phyloP scores from a whole-genome alignment of 92 coral and sea anemone species.

The Paramuricea clavata region DNA sequence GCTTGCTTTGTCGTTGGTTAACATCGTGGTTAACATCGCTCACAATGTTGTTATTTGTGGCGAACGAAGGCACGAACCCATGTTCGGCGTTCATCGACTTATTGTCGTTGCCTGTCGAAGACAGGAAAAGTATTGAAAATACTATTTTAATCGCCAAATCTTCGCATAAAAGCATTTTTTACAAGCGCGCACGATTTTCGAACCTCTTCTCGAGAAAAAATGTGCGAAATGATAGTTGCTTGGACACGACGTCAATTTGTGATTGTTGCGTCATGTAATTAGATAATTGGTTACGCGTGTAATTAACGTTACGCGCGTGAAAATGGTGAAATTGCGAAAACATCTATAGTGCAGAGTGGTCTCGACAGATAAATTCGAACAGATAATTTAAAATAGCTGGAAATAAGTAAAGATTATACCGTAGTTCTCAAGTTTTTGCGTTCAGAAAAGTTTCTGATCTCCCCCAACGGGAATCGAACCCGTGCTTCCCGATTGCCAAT shows the following conservation, averaged over 20 bases:
- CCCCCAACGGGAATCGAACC: no score
- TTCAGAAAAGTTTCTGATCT: no score
- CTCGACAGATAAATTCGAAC: no score
- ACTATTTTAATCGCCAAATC: not conserved
- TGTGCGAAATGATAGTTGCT: slow-evolving; percentile 7
- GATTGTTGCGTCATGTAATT: not conserved
- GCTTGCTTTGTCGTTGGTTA: not conserved
- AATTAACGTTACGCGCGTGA: not conserved
- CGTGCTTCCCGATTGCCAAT: no score
- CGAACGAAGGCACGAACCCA: not conserved
- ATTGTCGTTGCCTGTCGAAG: slow-evolving; percentile 2
- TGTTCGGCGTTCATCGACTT: not conserved
- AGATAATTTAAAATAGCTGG: no score
- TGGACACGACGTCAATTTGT: not conserved
- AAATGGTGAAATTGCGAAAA: no score
- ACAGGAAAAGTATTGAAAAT: slow-evolving; percentile 9
- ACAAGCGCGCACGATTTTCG: not conserved
- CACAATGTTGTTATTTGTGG: not conserved
- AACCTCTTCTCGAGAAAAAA: slow-evolving; percentile 8
- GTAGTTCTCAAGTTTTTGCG: no score
- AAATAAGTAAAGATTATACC: no score
- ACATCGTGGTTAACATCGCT: no score
- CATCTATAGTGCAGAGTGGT: no score
- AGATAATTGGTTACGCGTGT: not conserved
- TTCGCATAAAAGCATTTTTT: not conserved